phyloP scores from a whole-genome alignment of 2,888 invertebrate species.

The Drosophila paucipuncta region DNA sequence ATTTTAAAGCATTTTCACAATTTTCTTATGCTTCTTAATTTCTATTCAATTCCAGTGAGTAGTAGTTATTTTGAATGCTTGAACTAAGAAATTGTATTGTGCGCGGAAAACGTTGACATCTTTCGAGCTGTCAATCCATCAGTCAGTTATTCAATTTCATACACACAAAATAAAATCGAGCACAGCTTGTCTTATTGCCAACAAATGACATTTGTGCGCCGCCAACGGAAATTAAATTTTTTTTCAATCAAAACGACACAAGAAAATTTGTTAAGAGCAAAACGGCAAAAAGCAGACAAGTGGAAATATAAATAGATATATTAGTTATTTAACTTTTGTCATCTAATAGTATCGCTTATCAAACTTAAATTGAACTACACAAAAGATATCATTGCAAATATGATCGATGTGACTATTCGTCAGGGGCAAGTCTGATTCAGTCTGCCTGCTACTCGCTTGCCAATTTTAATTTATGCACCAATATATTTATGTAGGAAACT shows the following conservation, averaged over 20 bases:
- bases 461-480: not conserved
- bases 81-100: not conserved
- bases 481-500: slow-evolving; percentile 8
- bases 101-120: slow-evolving; percentile 1
- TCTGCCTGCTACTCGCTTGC: not conserved
- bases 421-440: not conserved
- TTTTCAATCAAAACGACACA: slow-evolving; percentile 62
- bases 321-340: not conserved
- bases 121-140: slow-evolving; percentile 46
- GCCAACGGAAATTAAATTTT: slow-evolving; percentile 75
- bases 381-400: not conserved
- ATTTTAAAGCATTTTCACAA: not conserved
- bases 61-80: not conserved
- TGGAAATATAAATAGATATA: slow-evolving; percentile 8
- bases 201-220: slow-evolving; percentile 21
- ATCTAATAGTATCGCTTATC: not conserved
- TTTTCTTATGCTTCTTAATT: not conserved
- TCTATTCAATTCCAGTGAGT: not conserved
- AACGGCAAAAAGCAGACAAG: not conserved
- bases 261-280: slow-evolving; percentile 13
- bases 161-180: slow-evolving; percentile 3
- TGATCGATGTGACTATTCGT: not conserved
- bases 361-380: not conserved
- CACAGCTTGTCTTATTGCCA: slow-evolving; percentile 17
- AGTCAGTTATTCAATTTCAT: slow-evolving; percentile 25